Conservation (phyloP, 2,888 invertebrate genomes). For the Artemia sp. region DNA sequence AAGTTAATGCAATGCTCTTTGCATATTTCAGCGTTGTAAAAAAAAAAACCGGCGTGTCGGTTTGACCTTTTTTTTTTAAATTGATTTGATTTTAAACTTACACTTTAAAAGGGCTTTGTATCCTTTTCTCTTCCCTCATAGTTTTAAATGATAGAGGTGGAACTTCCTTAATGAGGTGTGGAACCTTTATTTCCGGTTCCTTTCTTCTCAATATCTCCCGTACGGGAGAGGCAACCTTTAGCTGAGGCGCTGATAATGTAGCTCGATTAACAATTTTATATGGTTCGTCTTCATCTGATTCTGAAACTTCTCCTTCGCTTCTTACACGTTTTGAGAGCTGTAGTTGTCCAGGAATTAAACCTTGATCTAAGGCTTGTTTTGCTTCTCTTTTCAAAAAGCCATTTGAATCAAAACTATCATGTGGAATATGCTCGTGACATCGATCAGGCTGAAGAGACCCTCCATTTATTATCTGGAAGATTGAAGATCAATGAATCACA, state of each 20-base stretch:
- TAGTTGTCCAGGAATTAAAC: background rate
- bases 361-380: background rate
- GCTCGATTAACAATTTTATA: background rate
- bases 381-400: background rate
- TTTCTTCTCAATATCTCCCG: background rate
- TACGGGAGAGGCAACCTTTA: background rate
- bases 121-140: conserved; percentile 2
- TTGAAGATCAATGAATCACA: too few relatives aligned
- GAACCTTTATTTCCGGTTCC: background rate
- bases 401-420: background rate
- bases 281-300: background rate
- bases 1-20: too few relatives aligned
- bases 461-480: background rate
- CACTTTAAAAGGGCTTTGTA: background rate
- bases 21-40: too few relatives aligned
- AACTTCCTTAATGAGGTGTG: background rate
- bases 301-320: conserved; percentile 4
- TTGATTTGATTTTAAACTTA: too few relatives aligned
- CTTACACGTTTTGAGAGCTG: background rate
- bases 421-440: background rate
- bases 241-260: background rate
- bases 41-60: too few relatives aligned
- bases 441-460: background rate
- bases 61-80: too few relatives aligned
- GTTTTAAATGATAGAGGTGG: background rate